Conservation (phyloP, 2,113 vertebrate species). For the Laterallus jamaicensis region DNA sequence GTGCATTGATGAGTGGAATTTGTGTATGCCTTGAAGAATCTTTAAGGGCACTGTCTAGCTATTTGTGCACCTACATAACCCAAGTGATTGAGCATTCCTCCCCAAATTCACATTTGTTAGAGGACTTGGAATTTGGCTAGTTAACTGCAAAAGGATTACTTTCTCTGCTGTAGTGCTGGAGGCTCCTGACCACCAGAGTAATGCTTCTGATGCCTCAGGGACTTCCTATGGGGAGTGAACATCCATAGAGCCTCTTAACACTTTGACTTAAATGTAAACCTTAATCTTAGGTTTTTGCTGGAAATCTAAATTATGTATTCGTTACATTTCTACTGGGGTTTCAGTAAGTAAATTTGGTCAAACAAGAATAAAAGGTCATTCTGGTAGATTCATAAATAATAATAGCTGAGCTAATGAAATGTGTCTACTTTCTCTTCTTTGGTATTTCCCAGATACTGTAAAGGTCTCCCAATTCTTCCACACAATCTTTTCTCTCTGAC, state of each 20-base stretch:
- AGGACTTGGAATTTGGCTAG: neutral
- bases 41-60: neutral
- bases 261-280: neutral
- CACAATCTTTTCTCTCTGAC: neutral
- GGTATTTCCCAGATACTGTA: neutral
- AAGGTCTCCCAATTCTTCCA: neutral
- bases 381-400: constrained; percentile 2
- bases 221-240: neutral
- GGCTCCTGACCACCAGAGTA: neutral
- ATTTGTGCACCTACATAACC: neutral
- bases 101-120: neutral
- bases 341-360: constrained; percentile 39
- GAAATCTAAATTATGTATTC: neutral
- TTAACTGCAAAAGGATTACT: neutral
- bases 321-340: neutral
- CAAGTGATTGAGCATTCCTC: neutral
- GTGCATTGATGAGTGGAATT: neutral
- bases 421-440: neutral
- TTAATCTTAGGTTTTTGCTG: constrained; percentile 20
- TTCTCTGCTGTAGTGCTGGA: neutral
- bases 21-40: neutral
- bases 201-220: neutral
- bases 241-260: neutral
- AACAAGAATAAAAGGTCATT: constrained; percentile 2
- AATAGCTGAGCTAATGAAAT: constrained; percentile 10